Evolutionary conservation across 2,113 vertebrate genomes (phyloP).

Genomic region (Nanorana parkeri): DNA sequence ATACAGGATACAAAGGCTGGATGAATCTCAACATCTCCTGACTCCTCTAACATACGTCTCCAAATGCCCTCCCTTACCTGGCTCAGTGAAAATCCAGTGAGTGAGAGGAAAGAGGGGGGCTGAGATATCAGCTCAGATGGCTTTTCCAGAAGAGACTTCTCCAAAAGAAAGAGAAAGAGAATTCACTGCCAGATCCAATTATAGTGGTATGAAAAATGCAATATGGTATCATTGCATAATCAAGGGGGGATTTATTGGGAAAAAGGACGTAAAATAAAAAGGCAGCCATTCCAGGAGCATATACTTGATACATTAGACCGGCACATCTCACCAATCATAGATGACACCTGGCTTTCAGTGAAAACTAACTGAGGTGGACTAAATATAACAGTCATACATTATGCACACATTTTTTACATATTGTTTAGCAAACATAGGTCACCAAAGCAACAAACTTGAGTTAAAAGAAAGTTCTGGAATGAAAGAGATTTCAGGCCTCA

Average conservation of each 20-base stretch:
- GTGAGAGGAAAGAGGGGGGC: constrained; percentile 87
- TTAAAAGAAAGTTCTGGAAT: too few relatives aligned
- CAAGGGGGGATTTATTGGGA: neutral
- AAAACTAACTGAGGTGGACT: too few relatives aligned
- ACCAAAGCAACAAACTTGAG: too few relatives aligned
- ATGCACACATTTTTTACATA: too few relatives aligned
- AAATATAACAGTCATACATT: too few relatives aligned
- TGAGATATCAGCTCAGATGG: constrained; percentile 85
- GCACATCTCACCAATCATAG: too few relatives aligned
- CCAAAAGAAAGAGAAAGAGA: constrained; percentile 61
- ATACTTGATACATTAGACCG: too few relatives aligned
- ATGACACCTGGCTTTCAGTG: too few relatives aligned
- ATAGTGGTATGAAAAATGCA: neutral
- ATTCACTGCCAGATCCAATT: constrained; percentile 32
- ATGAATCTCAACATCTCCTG: neutral
- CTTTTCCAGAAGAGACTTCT: constrained; percentile 90
- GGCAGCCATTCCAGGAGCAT: neutral
- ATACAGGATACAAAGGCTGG: neutral
- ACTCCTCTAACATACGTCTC: neutral
- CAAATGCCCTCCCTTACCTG: constrained; percentile 77
- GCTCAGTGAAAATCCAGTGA: constrained; percentile 89
- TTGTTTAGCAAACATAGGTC: too few relatives aligned
- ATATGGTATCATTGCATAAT: neutral
- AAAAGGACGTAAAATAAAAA: neutral
- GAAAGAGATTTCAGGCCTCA: too few relatives aligned